phyloP scores from a whole-genome alignment of 2,797 vertebrate genomes.

The Schizopygopsis pylzovi region DNA sequence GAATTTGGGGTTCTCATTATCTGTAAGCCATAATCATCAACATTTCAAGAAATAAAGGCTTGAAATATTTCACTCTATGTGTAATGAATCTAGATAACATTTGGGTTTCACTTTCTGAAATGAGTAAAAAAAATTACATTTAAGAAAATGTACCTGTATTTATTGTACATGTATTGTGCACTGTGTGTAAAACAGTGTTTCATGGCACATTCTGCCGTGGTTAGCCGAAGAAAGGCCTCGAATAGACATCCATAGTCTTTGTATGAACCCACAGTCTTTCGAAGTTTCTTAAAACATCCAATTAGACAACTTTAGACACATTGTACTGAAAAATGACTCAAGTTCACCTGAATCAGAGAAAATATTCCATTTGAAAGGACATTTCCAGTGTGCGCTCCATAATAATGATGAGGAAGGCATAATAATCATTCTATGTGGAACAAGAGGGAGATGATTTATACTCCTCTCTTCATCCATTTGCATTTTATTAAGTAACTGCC shows the following conservation, averaged over 20 bases:
- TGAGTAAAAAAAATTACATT: no score
- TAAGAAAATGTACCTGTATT: no score
- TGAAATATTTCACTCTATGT: no score
- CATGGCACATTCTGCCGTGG: neutral
- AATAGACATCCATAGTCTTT: conserved; percentile 3
- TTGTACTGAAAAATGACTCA: neutral
- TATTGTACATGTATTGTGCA: no score
- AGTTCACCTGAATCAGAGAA: conserved; percentile 42
- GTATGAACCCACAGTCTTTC: neutral
- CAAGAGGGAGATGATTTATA: conserved; percentile 86
- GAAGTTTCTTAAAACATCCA: conserved; percentile 20
- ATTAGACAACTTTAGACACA: conserved; percentile 23
- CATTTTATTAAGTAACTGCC: conserved; percentile 92
- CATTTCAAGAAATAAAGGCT: no score
- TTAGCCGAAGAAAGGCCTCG: neutral
- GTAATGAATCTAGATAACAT: no score
- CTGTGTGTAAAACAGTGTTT: neutral
- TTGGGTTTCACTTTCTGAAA: no score
- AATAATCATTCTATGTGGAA: conserved; percentile 75
- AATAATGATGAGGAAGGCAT: conserved; percentile 78
- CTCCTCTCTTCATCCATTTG: conserved; percentile 84
- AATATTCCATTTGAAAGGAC: conserved; percentile 53
- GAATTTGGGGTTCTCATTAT: no score
- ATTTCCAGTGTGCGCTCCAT: conserved; percentile 46
- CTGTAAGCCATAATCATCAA: no score